A percentile compares a stretch with the other conserved stretches of the same genome.
Conservation (phyloP, 2,113 vertebrate species). For the Mobula birostris region DNA sequence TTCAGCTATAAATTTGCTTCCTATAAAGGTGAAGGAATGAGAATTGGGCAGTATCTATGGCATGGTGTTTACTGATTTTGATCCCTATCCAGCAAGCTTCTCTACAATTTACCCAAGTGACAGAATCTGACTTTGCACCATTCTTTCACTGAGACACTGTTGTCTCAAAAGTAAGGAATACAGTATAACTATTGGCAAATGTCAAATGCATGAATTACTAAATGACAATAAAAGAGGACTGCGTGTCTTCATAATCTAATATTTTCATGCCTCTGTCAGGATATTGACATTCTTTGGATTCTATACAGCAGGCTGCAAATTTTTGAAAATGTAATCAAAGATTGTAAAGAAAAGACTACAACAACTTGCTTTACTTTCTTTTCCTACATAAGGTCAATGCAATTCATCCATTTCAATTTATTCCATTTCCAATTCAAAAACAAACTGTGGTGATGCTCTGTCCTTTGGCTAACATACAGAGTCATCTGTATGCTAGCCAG, state of each 20-base stretch:
- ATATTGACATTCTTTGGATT: not conserved
- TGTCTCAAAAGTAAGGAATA: not conserved
- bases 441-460: not conserved
- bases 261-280: not conserved
- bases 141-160: not conserved
- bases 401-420: not conserved
- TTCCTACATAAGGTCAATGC: not conserved
- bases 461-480: not conserved
- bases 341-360: not conserved
- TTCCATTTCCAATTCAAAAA: not conserved
- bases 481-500: not conserved
- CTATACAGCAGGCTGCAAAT: not conserved
- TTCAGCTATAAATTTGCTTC: not conserved
- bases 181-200: not conserved
- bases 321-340: not conserved
- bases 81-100: not conserved
- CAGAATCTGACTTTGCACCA: not conserved
- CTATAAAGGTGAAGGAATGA: not conserved
- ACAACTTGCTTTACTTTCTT: not conserved
- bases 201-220: too few species aligned
- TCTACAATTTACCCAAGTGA: constrained; percentile 4
- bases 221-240: too few species aligned
- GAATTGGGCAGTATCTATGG: not conserved
- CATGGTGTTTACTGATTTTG: not conserved
- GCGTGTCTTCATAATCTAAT: too few species aligned